phyloP scores from a whole-genome alignment of 2,797 vertebrate species.

The Ciconia nigra region DNA sequence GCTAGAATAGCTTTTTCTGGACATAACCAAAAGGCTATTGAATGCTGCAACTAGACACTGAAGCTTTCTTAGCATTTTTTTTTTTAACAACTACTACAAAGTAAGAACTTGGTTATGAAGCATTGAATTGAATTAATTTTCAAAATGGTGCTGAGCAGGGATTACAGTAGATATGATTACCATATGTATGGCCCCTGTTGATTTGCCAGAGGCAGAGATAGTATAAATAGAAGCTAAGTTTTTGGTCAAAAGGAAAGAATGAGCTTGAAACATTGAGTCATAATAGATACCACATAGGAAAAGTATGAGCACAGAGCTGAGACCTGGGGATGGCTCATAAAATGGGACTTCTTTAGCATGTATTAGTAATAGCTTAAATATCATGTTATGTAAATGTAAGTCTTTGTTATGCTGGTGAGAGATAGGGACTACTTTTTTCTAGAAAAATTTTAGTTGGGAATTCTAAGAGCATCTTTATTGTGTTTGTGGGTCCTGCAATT shows the following conservation, averaged over 20 bases:
- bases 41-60: background rate
- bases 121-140: background rate
- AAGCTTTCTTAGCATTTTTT: background rate
- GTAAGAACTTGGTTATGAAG: background rate
- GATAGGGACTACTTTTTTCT: background rate
- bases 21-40: background rate
- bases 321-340: background rate
- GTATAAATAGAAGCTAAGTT: background rate
- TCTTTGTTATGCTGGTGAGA: background rate
- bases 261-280: background rate
- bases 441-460: background rate
- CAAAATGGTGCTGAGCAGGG: fast-evolving
- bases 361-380: background rate
- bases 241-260: background rate
- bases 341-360: background rate
- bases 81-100: background rate
- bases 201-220: background rate
- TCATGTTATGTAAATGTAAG: background rate
- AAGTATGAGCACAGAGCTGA: background rate
- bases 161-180: background rate
- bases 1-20: background rate
- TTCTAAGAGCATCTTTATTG: background rate
- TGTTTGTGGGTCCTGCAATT: background rate
- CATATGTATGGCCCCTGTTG: background rate
- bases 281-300: background rate